Base-by-base conservation (phyloP, 2,888 invertebrate species). In the Rhogogaster chlorosoma region DNA sequence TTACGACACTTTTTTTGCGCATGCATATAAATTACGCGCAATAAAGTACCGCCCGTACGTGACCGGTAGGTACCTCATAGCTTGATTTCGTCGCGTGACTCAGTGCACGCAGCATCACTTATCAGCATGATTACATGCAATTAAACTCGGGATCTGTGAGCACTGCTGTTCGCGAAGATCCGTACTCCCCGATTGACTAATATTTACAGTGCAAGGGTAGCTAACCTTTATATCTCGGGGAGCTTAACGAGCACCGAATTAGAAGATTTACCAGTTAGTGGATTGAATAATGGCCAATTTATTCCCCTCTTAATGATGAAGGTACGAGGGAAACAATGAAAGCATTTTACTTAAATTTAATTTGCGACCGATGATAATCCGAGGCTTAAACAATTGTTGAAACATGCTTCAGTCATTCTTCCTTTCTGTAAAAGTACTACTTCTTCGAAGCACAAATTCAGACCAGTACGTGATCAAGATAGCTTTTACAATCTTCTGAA, bases 101-200 rank as follows among this genome's bases (percentile, higher is more conserved):
- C 57, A 36, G 10, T 61, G 61, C 80, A 80, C 80, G 80, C 80
- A 80, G 80, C 80, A 80, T 80, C 80, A 80, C 80, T 80, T 80
- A 80, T 80, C 80, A 61, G 80, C 38, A 80, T 80, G 80, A 80
- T 80, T 80, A 80, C 80, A 80, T 80, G 61, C 80, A 80, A 80
- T 80, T 80, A 80, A 80, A 80, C 61, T 38, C 36, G 9, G 80
- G 38, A 80, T 80, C 80, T 80, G 18, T 61, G 57, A 80, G 61
- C 38, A 38, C 57, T 61, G 38, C 57, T 32, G 38, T 80, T 80
- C 42, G 12, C 57, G 22, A 80, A 80, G 80, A 80, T 80, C 38
- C 80, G 61, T 26, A 32, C 57, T 80, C 22, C 2, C 61, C 36
- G 57, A 80, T 80, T 80, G 29, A 38, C 61, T 80, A 61, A 80